phyloP scores from a whole-genome alignment of 2,888 invertebrate species.

The Tetragonisca angustula region DNA sequence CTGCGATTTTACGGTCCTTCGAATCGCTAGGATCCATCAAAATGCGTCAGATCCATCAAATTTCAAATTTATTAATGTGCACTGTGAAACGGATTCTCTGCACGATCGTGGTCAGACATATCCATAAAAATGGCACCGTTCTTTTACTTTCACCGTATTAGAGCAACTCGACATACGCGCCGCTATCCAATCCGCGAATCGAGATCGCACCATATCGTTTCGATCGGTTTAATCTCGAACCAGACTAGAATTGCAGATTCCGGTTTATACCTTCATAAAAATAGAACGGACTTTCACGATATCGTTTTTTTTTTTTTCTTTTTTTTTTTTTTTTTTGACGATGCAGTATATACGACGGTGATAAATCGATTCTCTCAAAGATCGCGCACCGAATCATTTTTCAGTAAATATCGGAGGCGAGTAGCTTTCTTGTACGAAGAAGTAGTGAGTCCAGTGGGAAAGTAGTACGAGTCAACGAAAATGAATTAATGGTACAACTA shows the following conservation, averaged over 20 bases:
- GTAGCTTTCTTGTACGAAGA: neutral
- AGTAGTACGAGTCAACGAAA: neutral
- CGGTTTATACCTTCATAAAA: slow-evolving; percentile 6
- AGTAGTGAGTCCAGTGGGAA: neutral
- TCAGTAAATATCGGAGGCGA: neutral
- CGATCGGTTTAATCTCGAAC: slow-evolving; percentile 1
- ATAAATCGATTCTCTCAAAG: neutral
- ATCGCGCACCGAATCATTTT: neutral
- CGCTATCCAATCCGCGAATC: neutral
- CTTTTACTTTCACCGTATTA: slow-evolving; percentile 28
- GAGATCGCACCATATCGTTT: neutral
- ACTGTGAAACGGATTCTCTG: neutral
- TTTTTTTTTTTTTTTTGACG: no score
- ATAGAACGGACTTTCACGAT: neutral
- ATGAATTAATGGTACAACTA: neutral
- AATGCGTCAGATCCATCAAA: neutral
- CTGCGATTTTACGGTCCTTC: slow-evolving; percentile 10
- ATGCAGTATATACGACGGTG: neutral
- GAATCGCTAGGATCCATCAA: neutral
- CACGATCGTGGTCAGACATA: slow-evolving; percentile 2
- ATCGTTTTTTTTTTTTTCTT: no score
- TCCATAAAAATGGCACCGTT: neutral
- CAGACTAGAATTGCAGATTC: neutral
- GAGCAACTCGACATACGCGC: slow-evolving; percentile 1
- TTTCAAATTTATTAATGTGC: neutral